Evolutionary conservation across 2,797 vertebrate species (phyloP).

Genomic region (Muraenolepis orangiensis): DNA sequence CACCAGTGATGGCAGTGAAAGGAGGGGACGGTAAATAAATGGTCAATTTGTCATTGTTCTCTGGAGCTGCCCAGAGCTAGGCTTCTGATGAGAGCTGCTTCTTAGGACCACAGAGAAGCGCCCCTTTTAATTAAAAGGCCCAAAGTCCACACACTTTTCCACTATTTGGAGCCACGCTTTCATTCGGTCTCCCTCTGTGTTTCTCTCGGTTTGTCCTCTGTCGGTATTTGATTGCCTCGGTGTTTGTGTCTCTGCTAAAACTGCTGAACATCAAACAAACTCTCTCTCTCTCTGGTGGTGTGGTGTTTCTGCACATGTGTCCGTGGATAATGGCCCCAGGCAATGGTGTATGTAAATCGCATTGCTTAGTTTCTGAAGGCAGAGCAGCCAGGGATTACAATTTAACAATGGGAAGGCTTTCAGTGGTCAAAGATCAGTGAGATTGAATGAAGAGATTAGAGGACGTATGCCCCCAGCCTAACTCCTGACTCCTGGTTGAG

Average conservation of each 20-base stretch:
- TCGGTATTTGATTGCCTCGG: slow-evolving; percentile 56
- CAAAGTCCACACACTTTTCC: slow-evolving; percentile 49
- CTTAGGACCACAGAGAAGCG: slow-evolving; percentile 66
- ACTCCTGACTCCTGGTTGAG: slow-evolving; percentile 56
- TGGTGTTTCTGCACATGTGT: slow-evolving; percentile 27
- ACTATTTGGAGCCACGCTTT: neutral
- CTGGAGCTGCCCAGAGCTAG: slow-evolving; percentile 37
- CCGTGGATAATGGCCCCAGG: slow-evolving; percentile 37
- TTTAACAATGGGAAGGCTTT: slow-evolving; percentile 69
- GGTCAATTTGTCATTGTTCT: slow-evolving; percentile 47
- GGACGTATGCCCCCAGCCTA: slow-evolving; percentile 64
- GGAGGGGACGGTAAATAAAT: too few relatives aligned
- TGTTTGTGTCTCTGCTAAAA: slow-evolving; percentile 50
- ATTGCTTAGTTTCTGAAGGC: slow-evolving; percentile 69
- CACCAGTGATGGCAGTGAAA: slow-evolving; percentile 44
- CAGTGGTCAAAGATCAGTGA: slow-evolving; percentile 70
- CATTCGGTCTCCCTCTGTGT: slow-evolving; percentile 31
- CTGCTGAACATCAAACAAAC: slow-evolving; percentile 47
- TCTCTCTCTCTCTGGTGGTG: slow-evolving; percentile 24
- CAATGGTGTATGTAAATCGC: slow-evolving; percentile 73
- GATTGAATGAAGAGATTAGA: slow-evolving; percentile 77
- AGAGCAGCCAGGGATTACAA: slow-evolving; percentile 64
- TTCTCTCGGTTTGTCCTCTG: slow-evolving; percentile 61
- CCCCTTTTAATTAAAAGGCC: slow-evolving; percentile 66
- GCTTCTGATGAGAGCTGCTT: slow-evolving; percentile 47